Base-by-base conservation (phyloP, 1,140 invertebrate genomes). In the Holcopasites calliopsidis region DNA sequence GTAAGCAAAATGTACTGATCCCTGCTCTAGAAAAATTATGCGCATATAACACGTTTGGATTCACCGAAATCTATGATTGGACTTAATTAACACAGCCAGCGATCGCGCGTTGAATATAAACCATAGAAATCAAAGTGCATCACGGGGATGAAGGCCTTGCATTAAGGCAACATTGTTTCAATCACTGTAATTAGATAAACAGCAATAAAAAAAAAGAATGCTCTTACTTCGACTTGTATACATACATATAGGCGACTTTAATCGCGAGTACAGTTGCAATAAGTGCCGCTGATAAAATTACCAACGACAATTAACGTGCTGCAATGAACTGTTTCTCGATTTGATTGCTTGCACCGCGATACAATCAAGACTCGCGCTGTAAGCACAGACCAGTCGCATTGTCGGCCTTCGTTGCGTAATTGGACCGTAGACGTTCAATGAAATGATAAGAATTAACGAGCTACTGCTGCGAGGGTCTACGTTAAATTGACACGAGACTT, bases 281-380 rank as follows among this genome's bases (percentile, higher is more conserved):
- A 76, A 79, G 33, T 70, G 68, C 54, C 44, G 55, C 42, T 47
- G 40, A 54, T 72, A 44, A 64, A 74, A 69, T 75, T 52, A 64
- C 44, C 33, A 11, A 35, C 26, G 47, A 71, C 68, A 73, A 77
- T 80, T 62, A 72, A 47, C 42, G 31, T n/a, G 69, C 49, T 73
- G 44, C 77, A 80, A 80, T 58, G 69, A 77, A 80, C 73, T 77
- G 78, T 77, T 68, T 68, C 62, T 35, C 68, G 26, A 57, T 60
- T 57, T 77, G 61, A 80, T 77, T 80, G 66, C 38, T 71, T 52
- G 1, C 44, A 23, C 28, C 35, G 31, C 7, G 31, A 21, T 31
- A 49, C 47, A 61, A 60, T 71, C 44, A 40, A 5, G 40, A 7
- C 35, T 2, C 8, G 21, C 3, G 44, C 44, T 47, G 44, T 61